phyloP scores from a whole-genome alignment of 2,888 invertebrate species.

The Nomada goodeniana region DNA sequence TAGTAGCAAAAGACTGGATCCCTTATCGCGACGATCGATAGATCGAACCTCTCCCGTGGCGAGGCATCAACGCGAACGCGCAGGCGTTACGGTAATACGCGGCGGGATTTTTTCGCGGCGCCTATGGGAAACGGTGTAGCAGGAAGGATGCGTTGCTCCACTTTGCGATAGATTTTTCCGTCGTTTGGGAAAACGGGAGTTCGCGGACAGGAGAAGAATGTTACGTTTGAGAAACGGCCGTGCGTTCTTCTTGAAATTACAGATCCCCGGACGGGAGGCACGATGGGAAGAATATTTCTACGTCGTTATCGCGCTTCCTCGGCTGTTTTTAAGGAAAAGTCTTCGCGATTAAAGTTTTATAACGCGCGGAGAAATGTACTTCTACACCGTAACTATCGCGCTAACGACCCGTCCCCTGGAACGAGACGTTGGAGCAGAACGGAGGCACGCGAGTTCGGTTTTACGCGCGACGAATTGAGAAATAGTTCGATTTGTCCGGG shows the following conservation, averaged over 20 bases:
- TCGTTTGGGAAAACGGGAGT: neutral
- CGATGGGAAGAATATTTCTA: too few species aligned
- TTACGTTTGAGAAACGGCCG: too few species aligned
- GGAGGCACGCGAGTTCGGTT: constrained; percentile 24
- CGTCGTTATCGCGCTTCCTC: too few species aligned
- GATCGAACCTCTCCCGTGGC: constrained; percentile 18
- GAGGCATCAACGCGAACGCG: constrained; percentile 18
- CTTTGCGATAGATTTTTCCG: neutral
- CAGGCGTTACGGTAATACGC: constrained; percentile 40
- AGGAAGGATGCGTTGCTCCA: neutral
- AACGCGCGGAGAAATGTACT: neutral
- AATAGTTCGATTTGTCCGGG: neutral
- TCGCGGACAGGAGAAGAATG: neutral
- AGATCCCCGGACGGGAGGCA: too few species aligned
- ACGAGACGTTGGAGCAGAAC: constrained; percentile 28
- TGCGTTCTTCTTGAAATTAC: too few species aligned
- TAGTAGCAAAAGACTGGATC: constrained; percentile 42
- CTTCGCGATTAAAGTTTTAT: too few species aligned
- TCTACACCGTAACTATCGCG: neutral
- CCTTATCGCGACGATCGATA: constrained; percentile 44
- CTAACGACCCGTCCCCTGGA: too few species aligned
- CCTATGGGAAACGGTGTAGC: neutral
- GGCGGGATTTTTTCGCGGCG: neutral
- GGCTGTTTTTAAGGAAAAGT: neutral
- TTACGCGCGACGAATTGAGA: constrained; percentile 22